A percentile compares a stretch with the other conserved stretches of the same genome.
These are phyloP conservation scores for Syrrhaptes paradoxus DNA, from an alignment of 2,113 vertebrate genomes.

Conservation along the genomic window DNA sequence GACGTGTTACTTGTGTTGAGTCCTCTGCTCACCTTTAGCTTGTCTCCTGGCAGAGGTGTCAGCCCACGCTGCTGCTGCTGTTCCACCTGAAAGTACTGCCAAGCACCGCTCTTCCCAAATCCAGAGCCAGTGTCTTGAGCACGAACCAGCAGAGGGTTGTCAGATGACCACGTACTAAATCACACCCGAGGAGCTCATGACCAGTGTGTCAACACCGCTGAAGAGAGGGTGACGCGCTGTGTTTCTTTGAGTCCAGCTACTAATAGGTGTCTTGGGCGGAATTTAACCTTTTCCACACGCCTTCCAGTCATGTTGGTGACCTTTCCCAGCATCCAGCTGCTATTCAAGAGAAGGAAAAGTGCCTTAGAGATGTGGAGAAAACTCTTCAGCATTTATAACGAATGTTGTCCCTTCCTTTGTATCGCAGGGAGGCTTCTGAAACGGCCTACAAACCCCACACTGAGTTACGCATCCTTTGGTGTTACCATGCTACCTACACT, in stretches of 20 bases:
- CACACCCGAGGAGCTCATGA: not conserved
- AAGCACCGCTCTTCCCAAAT: not conserved
- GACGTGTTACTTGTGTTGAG: accelerated
- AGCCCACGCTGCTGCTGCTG: not conserved
- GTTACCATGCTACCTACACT: not conserved
- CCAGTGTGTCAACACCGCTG: not conserved
- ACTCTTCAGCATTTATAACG: not conserved
- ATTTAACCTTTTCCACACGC: not conserved
- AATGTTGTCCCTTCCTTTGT: not conserved
- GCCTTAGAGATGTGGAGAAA: not conserved
- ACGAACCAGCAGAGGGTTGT: not conserved
- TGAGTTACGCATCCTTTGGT: not conserved
- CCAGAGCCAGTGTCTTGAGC: not conserved
- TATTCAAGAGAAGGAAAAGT: not conserved
- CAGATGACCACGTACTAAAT: not conserved
- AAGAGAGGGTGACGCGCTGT: not conserved
- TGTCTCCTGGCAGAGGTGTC: not conserved
- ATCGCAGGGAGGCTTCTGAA: accelerated
- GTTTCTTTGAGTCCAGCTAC: not conserved
- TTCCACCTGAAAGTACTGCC: not conserved
- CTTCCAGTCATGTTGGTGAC: not conserved
- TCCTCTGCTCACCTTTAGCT: not conserved
- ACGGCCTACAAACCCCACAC: not conserved
- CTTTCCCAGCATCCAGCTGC: not conserved
- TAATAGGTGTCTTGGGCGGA: not conserved